Conservation (phyloP, 2,113 vertebrate genomes). For the Pelecanoides urinatrix region DNA sequence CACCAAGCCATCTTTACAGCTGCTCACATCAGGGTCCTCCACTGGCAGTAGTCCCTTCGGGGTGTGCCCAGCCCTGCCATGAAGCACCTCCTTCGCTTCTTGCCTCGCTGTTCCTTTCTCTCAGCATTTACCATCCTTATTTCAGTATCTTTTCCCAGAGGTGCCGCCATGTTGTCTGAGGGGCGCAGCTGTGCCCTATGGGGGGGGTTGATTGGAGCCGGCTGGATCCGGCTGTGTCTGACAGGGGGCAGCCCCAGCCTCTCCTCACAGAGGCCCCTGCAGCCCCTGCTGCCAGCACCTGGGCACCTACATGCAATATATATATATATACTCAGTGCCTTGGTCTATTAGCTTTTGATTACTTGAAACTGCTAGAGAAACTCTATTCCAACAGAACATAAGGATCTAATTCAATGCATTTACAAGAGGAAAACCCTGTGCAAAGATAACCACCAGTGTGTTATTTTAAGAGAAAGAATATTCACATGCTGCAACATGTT, state of each 20-base stretch:
- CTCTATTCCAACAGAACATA: not conserved
- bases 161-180: accelerated
- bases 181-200: no score
- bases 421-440: not conserved
- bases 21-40: not conserved
- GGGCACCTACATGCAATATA: not conserved
- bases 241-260: accelerated
- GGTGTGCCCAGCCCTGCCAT: accelerated
- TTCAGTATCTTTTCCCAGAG: not conserved
- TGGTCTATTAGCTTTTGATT: not conserved
- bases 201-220: accelerated
- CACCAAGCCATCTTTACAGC: not conserved
- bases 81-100: not conserved
- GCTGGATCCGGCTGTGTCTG: no score
- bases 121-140: not conserved
- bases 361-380: not conserved
- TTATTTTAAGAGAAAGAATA: not conserved
- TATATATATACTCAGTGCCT: not conserved
- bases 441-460: not conserved
- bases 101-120: not conserved
- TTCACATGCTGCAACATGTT: accelerated
- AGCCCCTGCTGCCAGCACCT: accelerated
- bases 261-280: no score
- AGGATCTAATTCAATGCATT: not conserved
- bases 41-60: accelerated